Evolutionary conservation across 2,888 invertebrate species (phyloP), one percentile per base, ranked within the genome.

Genomic region (Linyphia triangularis): DNA sequence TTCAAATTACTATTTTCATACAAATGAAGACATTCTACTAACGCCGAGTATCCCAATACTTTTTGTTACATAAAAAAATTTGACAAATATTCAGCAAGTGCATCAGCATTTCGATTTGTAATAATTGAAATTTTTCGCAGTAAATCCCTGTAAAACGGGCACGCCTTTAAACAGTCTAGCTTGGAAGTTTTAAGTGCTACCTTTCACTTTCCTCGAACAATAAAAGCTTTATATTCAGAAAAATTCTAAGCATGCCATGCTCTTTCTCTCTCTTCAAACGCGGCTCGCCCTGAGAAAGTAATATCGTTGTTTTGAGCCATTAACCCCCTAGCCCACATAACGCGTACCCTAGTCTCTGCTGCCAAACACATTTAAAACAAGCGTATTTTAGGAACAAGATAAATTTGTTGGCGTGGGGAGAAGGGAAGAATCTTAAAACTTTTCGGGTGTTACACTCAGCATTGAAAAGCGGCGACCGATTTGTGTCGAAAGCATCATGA

Each of bases 261-360:
- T 13, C 5, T 3, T 16, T 16, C 51, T 51, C 16, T 9, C 51
- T 13, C 5, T 3, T 16, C 0, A n/a, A 51, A 51, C 13, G 61
- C 24, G 73, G 63, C 61, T 19, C 19, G 59, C 61, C 75, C 33
- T 57, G 59, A 33, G 40, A 22, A 43, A 24, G 57, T 28, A 59
- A 57, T 75, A 33, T 63, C 70, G 70, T 70, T n/a, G n/a, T n/a
- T 43, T 33, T 77, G 61, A 77, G 77, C 81, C 51, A 67, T 81
- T 81, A 81, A 81, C 81, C 81, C 81, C 81, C 30, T 81, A 69
- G 69, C 81, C 81, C 67, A 81, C 37, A 81, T 81, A 81, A 78
- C 69, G 57, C 51, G 57, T 30, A 24, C 61, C 28, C 22, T 43
- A 43, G 43, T 33, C 33, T 51, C 26, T 40, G 24, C 73, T 26